A percentile compares a stretch with the other conserved stretches of the same genome.
Evolutionary conservation across 2,888 invertebrate genomes (phyloP).

Genomic region (Galerucella calmariensis): DNA sequence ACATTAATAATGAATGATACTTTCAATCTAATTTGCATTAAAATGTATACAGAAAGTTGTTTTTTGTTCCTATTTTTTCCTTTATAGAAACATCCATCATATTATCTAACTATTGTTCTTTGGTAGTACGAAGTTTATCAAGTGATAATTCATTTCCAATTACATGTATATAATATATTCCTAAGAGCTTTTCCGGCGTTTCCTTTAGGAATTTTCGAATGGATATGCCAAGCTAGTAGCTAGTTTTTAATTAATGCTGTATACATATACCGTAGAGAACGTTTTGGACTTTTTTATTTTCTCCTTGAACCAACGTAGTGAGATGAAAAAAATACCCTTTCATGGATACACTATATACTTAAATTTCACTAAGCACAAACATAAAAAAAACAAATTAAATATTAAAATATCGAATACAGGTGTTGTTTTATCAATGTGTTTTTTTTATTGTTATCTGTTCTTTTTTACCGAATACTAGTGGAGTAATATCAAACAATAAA

Average conservation of each 20-base stretch:
- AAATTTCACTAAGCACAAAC: too few relatives aligned
- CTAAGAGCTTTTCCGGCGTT: slow-evolving; percentile 24
- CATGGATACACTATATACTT: too few relatives aligned
- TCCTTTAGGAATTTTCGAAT: slow-evolving; percentile 29
- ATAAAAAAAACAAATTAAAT: too few relatives aligned
- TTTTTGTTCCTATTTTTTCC: neutral
- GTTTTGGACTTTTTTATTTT: slow-evolving; percentile 5
- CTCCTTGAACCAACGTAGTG: neutral
- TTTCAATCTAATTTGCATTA: too few relatives aligned
- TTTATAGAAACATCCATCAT: neutral
- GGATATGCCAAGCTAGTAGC: slow-evolving; percentile 31
- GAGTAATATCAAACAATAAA: too few relatives aligned
- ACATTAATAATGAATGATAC: too few relatives aligned
- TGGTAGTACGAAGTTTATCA: slow-evolving; percentile 18
- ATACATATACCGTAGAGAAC: slow-evolving; percentile 7
- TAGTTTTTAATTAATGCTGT: slow-evolving; percentile 23
- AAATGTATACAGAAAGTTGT: too few relatives aligned
- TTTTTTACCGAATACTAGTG: too few relatives aligned
- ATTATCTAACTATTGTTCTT: slow-evolving; percentile 18
- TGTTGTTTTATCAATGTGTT: too few relatives aligned
- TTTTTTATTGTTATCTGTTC: too few relatives aligned
- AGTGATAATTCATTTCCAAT: slow-evolving; percentile 31
- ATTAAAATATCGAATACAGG: too few relatives aligned
- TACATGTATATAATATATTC: slow-evolving; percentile 29
- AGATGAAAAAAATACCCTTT: too few relatives aligned